Conservation (phyloP, 64 coral and sea anemone species). For the Montipora foliosa region DNA sequence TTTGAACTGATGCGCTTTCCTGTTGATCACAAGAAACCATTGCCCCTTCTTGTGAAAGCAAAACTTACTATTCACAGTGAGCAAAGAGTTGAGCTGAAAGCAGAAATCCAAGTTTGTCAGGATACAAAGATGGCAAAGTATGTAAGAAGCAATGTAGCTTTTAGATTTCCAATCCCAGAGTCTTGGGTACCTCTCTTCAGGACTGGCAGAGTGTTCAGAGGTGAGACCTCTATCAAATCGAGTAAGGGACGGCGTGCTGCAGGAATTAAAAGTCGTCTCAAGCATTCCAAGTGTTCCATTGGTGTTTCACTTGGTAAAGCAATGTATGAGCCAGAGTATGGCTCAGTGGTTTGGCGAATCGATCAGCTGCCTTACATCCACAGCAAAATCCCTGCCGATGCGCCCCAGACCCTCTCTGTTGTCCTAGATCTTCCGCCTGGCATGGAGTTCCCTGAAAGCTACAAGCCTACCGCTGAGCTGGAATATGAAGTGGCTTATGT, state of each 20-base stretch:
- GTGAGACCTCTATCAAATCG: conserved; percentile 96
- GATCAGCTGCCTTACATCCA: conserved; percentile 92
- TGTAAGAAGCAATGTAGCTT: conserved; percentile 91
- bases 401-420: conserved; percentile 83
- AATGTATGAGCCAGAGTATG: conserved; percentile 95
- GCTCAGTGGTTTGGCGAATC: conserved; percentile 91
- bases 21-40: conserved; percentile 83
- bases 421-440: conserved; percentile 77
- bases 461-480: conserved; percentile 82
- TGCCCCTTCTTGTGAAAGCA: conserved; percentile 84
- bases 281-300: conserved; percentile 90
- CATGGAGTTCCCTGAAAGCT: conserved; percentile 86
- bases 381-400: conserved; percentile 92
- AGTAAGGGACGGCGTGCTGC: conserved; percentile 80
- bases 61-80: conserved; percentile 84
- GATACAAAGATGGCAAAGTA: conserved; percentile 95
- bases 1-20: conserved; percentile 98
- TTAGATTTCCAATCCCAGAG: conserved; percentile 93
- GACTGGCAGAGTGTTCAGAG: conserved; percentile 74
- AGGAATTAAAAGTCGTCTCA: conserved; percentile 89
- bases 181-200: conserved; percentile 94
- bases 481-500: conserved; percentile 94
- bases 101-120: conserved; percentile 95
- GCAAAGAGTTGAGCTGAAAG: conserved; percentile 86
- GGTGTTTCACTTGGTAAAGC: conserved; percentile 84